These are phyloP conservation scores for Machaerirhynchus nigripectus DNA, from an alignment of 2,113 vertebrate genomes.

Conservation along the genomic window DNA sequence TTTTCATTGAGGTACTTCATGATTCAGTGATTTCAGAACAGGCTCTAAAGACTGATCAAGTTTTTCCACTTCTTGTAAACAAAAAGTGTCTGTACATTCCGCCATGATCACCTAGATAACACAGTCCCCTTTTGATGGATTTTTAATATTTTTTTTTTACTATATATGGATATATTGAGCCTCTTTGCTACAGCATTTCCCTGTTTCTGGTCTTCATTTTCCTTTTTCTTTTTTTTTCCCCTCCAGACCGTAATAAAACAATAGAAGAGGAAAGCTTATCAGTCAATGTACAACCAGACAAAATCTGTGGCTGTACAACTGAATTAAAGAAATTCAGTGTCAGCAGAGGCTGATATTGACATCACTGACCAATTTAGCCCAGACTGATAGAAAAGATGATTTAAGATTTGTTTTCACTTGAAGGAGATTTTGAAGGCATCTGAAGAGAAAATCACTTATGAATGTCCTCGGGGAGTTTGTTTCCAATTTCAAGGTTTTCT, in stretches of 20 bases:
- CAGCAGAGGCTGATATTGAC: not conserved
- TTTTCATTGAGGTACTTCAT: not conserved
- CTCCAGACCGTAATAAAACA: not conserved
- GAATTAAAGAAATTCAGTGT: not conserved
- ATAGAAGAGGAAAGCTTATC: not conserved
- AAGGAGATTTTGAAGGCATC: not conserved
- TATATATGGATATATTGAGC: not conserved
- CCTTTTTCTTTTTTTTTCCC: not conserved
- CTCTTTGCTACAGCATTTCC: not conserved
- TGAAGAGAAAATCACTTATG: not conserved
- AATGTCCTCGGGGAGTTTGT: not conserved
- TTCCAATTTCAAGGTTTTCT: not conserved
- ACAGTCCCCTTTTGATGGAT: not conserved
- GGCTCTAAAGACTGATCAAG: not conserved
- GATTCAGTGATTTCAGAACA: not conserved
- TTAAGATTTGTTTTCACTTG: not conserved
- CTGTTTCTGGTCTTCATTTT: not conserved
- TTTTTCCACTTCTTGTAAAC: not conserved
- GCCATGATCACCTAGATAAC: not conserved
- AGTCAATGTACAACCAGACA: accelerated
- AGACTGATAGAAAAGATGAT: not conserved
- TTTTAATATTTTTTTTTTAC: not conserved
- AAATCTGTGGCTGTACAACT: not conserved
- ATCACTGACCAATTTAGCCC: not conserved
- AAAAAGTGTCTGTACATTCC: not conserved